Evolutionary conservation across 2,797 vertebrate genomes (phyloP), one percentile per base, ranked within the genome.

Genomic region (Girardinus metallicus): DNA sequence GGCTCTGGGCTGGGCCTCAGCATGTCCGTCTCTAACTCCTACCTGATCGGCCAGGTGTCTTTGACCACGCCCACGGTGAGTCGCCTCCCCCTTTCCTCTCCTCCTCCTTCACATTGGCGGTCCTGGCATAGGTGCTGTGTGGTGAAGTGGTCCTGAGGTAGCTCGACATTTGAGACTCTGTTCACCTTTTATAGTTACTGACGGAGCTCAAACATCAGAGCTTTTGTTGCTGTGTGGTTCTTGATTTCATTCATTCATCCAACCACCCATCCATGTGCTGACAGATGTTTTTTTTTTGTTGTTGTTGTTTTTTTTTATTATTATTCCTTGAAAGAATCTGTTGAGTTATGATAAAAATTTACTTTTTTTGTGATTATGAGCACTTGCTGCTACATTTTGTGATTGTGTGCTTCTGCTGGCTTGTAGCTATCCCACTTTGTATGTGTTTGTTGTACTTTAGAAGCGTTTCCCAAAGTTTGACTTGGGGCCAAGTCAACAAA

Each of bases 11-110:
- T 97, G 95, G 97, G 97, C 94, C 96, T 99, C 97, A 98, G 96
- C 97, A 97, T 98, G 93, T 99, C 98, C 94, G 94, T 98, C 96
- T 99, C 98, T 98, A 98, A 97, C 96, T 98, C 97, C 97, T 99
- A 98, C 97, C 97, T 99, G 95, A 98, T 96, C 96, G 97, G 97
- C 95, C 98, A 99, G 90, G 95, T 97, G 91, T 97, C 96, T 94
- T 95, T 98, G 90, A 97, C 97, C 88, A 97, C 97, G 87, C 97
- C 97, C 90, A 94, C 93, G 95, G 95, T 95, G 93, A 95, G 95
- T 95, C 8, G 0, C 57, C 26, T 29, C 26, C 57, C 39, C 34
- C 44, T 73, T 29, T 29, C 71, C 57, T 62, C 43, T 10, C n/a
- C 21, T 4, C 57, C 41, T 73, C 77, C 73, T 64, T 80, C 78